Evolutionary conservation across 2,113 vertebrate genomes (phyloP).

Genomic region (Oncorhynchus tshawytscha): DNA sequence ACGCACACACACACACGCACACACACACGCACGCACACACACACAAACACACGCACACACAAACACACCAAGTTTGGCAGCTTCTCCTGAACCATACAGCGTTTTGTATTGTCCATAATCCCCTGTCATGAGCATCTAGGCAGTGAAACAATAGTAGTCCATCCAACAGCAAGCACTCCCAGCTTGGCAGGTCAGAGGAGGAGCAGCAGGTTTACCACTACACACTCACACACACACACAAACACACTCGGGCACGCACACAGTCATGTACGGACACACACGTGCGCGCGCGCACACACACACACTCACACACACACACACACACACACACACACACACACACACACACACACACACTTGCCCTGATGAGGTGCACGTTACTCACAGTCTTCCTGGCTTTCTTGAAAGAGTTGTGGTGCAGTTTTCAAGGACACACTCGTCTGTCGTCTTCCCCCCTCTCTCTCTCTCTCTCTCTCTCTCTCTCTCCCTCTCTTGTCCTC

Average conservation of each 20-base stretch:
- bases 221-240: not conserved
- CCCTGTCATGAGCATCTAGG: slow-evolving; percentile 72
- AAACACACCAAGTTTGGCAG: slow-evolving; percentile 62
- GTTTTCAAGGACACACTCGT: slow-evolving; percentile 93
- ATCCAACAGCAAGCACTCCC: slow-evolving; percentile 64
- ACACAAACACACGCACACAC: slow-evolving; percentile 20
- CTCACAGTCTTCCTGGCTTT: slow-evolving; percentile 88
- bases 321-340: slow-evolving; percentile 44
- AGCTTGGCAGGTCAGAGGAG: slow-evolving; percentile 74
- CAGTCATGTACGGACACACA: too few species aligned
- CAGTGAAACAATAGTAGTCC: slow-evolving; percentile 68
- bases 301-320: slow-evolving; percentile 35
- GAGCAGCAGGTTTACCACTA: slow-evolving; percentile 77
- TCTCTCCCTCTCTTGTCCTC: not conserved
- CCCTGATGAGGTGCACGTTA: slow-evolving; percentile 83
- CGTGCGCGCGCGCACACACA: too few species aligned
- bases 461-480: too few species aligned
- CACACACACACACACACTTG: slow-evolving; percentile 45
- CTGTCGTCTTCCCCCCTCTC: slow-evolving; percentile 68
- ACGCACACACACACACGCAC: slow-evolving; percentile 44
- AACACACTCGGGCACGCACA: too few species aligned
- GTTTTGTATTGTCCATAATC: slow-evolving; percentile 72
- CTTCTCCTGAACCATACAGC: slow-evolving; percentile 64
- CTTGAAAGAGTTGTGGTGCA: slow-evolving; percentile 98
- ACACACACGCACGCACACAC: slow-evolving; percentile 29